Conservation (phyloP, 2,888 invertebrate genomes). For the Idaea straminata region DNA sequence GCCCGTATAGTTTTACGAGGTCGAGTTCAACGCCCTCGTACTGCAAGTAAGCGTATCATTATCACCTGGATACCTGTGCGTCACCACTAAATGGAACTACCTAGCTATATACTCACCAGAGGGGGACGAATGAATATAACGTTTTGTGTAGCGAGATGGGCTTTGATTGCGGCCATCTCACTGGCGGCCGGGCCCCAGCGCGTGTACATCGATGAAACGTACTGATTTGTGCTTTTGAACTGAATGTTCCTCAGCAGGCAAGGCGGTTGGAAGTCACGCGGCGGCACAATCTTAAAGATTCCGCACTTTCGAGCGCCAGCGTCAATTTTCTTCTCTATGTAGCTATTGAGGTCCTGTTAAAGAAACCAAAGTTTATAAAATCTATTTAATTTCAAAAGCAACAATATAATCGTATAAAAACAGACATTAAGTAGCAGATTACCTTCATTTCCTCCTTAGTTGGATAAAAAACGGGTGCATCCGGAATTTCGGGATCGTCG, state of each 20-base stretch:
- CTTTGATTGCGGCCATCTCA: conserved; percentile 2
- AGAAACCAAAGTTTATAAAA: neutral
- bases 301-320: neutral
- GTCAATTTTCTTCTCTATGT: neutral
- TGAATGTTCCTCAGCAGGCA: neutral
- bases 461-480: neutral
- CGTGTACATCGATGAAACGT: neutral
- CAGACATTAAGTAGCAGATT: neutral
- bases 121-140: neutral
- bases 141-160: conserved; percentile 4
- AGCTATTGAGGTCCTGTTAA: neutral
- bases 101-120: neutral
- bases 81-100: neutral
- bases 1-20: neutral
- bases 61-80: neutral
- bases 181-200: neutral
- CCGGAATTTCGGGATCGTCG: neutral
- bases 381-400: neutral
- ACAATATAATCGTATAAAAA: no score
- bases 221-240: neutral
- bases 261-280: neutral
- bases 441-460: conserved; percentile 6
- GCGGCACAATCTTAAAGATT: neutral
- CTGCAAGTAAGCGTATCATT: neutral
- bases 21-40: conserved; percentile 1